phyloP scores from a whole-genome alignment of 2,888 invertebrate genomes.

The Acholoe squamosa region DNA sequence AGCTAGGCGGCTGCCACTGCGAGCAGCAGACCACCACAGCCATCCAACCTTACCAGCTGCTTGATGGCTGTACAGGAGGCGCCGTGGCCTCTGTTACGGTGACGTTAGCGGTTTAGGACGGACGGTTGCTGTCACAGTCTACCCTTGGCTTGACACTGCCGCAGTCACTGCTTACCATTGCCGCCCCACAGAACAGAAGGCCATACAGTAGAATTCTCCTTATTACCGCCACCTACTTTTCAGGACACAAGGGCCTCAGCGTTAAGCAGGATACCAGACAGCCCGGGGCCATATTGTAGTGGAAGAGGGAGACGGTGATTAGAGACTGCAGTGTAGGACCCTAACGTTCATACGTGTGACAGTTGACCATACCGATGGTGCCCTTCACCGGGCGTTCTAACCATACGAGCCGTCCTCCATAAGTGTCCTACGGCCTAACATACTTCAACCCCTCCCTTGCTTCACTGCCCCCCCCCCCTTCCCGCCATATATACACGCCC shows the following conservation, averaged over 20 bases:
- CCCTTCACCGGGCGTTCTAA: neutral
- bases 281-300: constrained; percentile 16
- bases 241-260: neutral
- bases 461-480: neutral
- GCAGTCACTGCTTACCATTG: neutral
- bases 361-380: too few species aligned
- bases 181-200: neutral
- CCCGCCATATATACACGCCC: neutral
- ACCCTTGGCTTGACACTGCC: constrained; percentile 40
- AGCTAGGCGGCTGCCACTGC: too few species aligned
- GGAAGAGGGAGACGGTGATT: neutral
- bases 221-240: neutral
- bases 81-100: neutral
- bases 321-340: neutral
- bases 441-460: neutral
- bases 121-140: constrained; percentile 2
- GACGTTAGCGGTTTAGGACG: neutral
- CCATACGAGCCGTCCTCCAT: neutral
- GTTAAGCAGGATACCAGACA: neutral
- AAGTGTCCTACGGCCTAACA: neutral
- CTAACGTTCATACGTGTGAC: too few species aligned
- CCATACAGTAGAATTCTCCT: neutral
- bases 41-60: constrained; percentile 8
- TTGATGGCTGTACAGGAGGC: neutral
- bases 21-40: neutral